A percentile compares a stretch with the other conserved stretches of the same genome.
These are phyloP conservation scores for Rutilus rutilus DNA, from an alignment of 2,113 vertebrate genomes.

Conservation along the genomic window DNA sequence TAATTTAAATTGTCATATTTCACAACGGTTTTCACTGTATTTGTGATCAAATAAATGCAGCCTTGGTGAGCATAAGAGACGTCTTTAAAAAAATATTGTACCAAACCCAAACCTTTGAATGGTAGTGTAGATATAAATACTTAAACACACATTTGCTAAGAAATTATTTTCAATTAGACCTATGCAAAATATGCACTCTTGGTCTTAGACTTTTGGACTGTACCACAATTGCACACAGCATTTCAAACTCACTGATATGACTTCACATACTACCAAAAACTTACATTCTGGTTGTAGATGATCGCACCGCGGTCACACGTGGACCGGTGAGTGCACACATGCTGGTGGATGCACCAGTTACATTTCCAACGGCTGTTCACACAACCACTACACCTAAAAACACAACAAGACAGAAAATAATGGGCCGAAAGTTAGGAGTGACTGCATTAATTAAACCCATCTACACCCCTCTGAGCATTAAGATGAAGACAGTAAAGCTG, in stretches of 20 bases:
- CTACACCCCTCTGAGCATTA: neutral
- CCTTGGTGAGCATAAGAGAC: too few species aligned
- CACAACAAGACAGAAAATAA: neutral
- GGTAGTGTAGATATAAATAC: too few species aligned
- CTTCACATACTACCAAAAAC: conserved; percentile 47
- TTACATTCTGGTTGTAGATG: conserved; percentile 87
- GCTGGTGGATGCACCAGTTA: conserved; percentile 94
- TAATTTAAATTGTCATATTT: too few species aligned
- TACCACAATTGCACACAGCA: conserved; percentile 11
- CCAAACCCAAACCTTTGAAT: too few species aligned
- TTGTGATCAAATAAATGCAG: too few species aligned
- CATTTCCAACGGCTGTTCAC: conserved; percentile 94
- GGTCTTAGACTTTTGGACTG: conserved; percentile 1
- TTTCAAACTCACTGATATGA: conserved; percentile 3
- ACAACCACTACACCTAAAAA: conserved; percentile 89
- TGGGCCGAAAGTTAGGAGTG: neutral
- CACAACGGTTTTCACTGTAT: too few species aligned
- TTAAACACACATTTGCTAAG: neutral
- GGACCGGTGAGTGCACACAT: conserved; percentile 88
- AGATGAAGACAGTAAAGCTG: conserved; percentile 2
- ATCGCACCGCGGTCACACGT: conserved; percentile 83
- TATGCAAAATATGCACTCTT: neutral
- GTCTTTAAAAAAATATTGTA: too few species aligned
- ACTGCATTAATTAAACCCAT: conserved; percentile 16
- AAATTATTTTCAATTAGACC: neutral